Evolutionary conservation across 2,113 vertebrate genomes (phyloP).

Genomic region (Oreochromis niloticus): DNA sequence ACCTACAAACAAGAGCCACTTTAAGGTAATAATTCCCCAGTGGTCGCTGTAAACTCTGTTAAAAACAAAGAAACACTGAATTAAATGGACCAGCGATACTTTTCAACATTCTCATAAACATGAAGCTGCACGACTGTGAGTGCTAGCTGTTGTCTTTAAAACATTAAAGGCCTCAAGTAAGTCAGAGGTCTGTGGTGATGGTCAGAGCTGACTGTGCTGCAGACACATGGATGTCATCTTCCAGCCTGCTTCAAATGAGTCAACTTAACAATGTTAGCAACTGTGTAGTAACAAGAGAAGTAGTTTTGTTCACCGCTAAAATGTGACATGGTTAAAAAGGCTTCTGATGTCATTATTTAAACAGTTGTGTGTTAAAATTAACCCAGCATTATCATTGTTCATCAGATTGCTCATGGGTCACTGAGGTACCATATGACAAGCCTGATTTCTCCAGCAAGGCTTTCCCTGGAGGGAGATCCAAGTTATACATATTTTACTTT

Average conservation of each 20-base stretch:
- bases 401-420: neutral
- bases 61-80: neutral
- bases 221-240: constrained; percentile 34
- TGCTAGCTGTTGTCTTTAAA: neutral
- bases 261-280: constrained; percentile 19
- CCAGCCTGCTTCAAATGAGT: constrained; percentile 20
- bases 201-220: neutral
- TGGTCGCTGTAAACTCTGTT: neutral
- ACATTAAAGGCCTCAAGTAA: neutral
- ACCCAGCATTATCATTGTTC: neutral
- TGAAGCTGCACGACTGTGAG: neutral
- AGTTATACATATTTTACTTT: neutral
- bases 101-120: neutral
- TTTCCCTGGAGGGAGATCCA: neutral
- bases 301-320: neutral
- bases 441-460: neutral
- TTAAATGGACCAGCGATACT: neutral
- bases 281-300: neutral
- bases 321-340: neutral
- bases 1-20: neutral
- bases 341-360: neutral
- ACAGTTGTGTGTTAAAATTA: neutral
- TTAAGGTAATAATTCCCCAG: neutral
- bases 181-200: neutral
- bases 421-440: neutral